Conservation (phyloP, 1,140 invertebrate species). For the Drosophila asahinai region DNA sequence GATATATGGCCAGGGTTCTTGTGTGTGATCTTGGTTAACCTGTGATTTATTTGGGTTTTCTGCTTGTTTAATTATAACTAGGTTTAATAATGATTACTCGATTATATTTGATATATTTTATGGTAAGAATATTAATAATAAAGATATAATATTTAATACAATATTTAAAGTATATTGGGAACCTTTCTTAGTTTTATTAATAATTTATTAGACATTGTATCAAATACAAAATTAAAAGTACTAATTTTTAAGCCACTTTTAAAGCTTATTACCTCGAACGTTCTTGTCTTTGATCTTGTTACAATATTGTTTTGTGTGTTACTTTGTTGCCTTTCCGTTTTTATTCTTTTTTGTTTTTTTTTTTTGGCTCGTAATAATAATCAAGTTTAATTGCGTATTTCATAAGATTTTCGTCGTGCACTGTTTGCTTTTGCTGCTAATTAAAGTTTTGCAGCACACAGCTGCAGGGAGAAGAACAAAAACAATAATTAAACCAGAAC, state of each 20-base stretch:
- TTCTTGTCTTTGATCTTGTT: conserved; percentile 49
- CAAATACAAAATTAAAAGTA: not conserved
- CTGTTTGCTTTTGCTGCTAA: conserved; percentile 78
- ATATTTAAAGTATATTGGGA: too few species aligned
- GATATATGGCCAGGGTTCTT: conserved; percentile 4
- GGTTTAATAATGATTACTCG: not conserved
- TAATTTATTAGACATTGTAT: not conserved
- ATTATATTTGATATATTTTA: too few species aligned
- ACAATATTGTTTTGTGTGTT: conserved; percentile 13
- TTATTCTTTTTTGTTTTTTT: not conserved
- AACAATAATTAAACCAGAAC: conserved; percentile 64
- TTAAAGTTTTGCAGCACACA: conserved; percentile 50
- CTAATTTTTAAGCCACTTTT: not conserved
- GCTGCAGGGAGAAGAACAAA: conserved; percentile 18
- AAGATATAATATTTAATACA: too few species aligned
- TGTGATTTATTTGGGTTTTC: too few species aligned
- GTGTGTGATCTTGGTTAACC: not conserved
- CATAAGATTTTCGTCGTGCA: conserved; percentile 75
- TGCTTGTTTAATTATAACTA: not conserved
- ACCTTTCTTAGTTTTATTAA: too few species aligned
- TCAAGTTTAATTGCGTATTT: conserved; percentile 70
- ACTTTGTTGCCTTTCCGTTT: conserved; percentile 6
- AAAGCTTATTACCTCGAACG: conserved; percentile 1
- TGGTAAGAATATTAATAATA: too few species aligned
- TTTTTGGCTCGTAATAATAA: conserved; percentile 43